These are phyloP conservation scores for Tachypleus tridentatus DNA, from an alignment of 1,140 invertebrate genomes.

Conservation along the genomic window DNA sequence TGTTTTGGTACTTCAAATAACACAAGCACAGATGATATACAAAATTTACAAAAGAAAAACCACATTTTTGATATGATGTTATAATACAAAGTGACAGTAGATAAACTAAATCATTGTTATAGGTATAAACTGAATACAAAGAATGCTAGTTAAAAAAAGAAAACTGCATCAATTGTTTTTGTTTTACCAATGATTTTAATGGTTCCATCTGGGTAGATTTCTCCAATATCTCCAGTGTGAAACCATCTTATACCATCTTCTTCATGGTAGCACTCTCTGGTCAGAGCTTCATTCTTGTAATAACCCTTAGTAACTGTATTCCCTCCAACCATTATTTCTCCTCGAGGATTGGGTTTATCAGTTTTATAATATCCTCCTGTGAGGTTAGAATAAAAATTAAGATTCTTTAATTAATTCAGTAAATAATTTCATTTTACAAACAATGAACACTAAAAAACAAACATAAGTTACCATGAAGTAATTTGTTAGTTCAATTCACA, in stretches of 20 bases:
- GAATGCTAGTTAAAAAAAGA: background rate
- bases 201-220: constrained; percentile 79
- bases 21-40: too few relatives aligned
- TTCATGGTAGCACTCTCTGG: constrained; percentile 76
- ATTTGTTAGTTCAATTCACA: too few relatives aligned
- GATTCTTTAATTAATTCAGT: background rate
- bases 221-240: constrained; percentile 90
- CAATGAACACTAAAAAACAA: too few relatives aligned
- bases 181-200: constrained; percentile 87
- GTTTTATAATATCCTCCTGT: constrained; percentile 60
- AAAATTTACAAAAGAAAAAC: too few relatives aligned
- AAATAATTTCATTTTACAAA: background rate
- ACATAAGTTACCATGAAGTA: too few relatives aligned
- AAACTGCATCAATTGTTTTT: constrained; percentile 3
- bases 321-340: constrained; percentile 86
- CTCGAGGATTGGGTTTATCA: constrained; percentile 80
- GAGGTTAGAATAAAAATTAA: constrained; percentile 4
- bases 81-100: too few relatives aligned
- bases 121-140: constrained; percentile 1
- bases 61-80: too few relatives aligned
- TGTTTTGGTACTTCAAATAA: too few relatives aligned
- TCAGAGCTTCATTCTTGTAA: constrained; percentile 80
- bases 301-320: constrained; percentile 85
- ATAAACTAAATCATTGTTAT: too few relatives aligned
- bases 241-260: constrained; percentile 77